A percentile compares a stretch with the other conserved stretches of the same genome.
phyloP scores from a whole-genome alignment of 37 sponge, comb jelly and placozoan genomes.

The Haliclona indistincta region DNA sequence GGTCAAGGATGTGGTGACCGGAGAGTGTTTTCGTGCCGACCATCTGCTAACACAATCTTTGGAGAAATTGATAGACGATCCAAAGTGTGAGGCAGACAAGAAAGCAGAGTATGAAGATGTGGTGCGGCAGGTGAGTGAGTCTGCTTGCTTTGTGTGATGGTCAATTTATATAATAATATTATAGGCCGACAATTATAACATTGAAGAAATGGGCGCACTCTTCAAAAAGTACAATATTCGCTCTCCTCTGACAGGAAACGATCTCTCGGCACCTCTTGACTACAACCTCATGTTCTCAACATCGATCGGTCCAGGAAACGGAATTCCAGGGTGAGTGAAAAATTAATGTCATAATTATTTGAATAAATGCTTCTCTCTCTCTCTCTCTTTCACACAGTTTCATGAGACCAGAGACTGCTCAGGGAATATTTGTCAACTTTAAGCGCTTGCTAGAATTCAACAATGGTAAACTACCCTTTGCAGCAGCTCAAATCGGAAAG shows the following conservation, averaged over 20 bases:
- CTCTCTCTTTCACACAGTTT: conserved; percentile 44
- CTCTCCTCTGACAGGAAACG: conserved; percentile 83
- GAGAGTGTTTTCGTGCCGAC: conserved; percentile 96
- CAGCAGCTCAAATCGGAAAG: conserved; percentile 92
- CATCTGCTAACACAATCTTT: conserved; percentile 82
- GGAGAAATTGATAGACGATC: conserved; percentile 59
- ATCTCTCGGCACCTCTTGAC: conserved; percentile 76
- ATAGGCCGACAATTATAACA: conserved; percentile 62
- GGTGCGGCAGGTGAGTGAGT: conserved; percentile 22
- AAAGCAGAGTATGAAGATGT: conserved; percentile 58
- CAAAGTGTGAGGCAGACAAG: conserved; percentile 67
- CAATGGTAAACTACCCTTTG: conserved; percentile 96
- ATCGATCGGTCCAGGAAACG: conserved; percentile 86
- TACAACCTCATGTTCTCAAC: conserved; percentile 99
- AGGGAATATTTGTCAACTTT: conserved; percentile 99
- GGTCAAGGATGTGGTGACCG: conserved; percentile 93
- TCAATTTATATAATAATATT: conserved; percentile 53
- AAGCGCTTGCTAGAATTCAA: conserved; percentile 94
- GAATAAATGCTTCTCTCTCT: background rate
- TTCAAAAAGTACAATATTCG: conserved; percentile 72
- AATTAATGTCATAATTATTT: conserved; percentile 14
- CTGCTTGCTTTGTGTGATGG: background rate
- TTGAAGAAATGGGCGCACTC: conserved; percentile 75
- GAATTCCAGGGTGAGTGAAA: conserved; percentile 58
- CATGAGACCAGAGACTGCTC: conserved; percentile 96